Percentiles rank a stretch among this genome's conserved stretches.
phyloP scores from a whole-genome alignment of 2,113 vertebrate genomes.

The Limnothrissa miodon region DNA sequence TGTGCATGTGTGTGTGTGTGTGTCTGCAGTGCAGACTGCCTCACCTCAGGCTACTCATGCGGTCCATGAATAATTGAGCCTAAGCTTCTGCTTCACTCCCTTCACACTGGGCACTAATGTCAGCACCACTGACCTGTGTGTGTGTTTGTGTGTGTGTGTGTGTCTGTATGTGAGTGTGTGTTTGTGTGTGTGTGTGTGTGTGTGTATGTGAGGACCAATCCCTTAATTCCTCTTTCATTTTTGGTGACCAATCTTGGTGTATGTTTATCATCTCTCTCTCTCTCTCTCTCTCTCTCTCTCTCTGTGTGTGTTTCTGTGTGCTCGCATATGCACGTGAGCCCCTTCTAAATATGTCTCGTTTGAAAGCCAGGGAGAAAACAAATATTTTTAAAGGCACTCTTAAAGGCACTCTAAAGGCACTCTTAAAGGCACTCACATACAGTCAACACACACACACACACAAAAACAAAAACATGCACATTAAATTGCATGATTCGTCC shows the following conservation, averaged over 20 bases:
- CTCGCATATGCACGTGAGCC: too few species aligned
- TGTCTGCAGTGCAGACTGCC: constrained; percentile 17
- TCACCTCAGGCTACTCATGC: constrained; percentile 18
- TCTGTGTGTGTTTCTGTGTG: neutral
- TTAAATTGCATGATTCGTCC: neutral
- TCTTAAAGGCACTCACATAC: too few species aligned
- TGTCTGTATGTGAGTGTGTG: neutral
- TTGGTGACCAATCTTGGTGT: too few species aligned
- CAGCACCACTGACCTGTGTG: constrained; percentile 30
- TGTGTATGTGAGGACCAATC: too few species aligned
- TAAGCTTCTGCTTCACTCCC: constrained; percentile 35
- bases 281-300: too few species aligned
- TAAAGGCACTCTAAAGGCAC: too few species aligned
- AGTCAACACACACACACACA: neutral
- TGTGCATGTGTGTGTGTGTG: neutral
- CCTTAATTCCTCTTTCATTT: too few species aligned
- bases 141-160: too few species aligned
- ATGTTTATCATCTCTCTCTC: too few species aligned
- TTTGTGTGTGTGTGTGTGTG: neutral
- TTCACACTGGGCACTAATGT: constrained; percentile 41
- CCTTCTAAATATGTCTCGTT: neutral
- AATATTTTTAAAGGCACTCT: neutral
- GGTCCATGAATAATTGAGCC: constrained; percentile 42
- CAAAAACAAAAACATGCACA: neutral
- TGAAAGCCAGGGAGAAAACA: neutral